Base-by-base conservation (phyloP, 2,113 vertebrate species). In the Oxygymnocypris stewartii region DNA sequence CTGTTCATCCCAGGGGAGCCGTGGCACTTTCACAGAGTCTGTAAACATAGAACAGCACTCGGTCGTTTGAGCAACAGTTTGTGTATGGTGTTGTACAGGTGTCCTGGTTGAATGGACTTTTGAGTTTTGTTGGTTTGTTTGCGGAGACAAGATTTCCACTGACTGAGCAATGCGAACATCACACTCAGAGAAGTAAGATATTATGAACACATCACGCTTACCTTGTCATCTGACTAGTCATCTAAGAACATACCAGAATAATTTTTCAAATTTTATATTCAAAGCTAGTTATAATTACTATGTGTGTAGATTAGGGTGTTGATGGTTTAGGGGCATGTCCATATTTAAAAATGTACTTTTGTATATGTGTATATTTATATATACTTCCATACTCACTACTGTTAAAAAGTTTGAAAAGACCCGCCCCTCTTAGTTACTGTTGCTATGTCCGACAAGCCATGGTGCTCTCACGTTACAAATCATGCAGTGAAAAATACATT, bases 21-120 rank as follows among this genome's bases (percentile, higher is more conserved):
- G 25, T 51, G 74, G 10, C 79, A 16, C 89, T 88, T 89, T 84
- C 85, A 87, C 83, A 74, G 77, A 87, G 5, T 84, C 82, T 85
- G 61, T 73, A 35, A 81, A 59, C 9, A 78, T 76, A 25, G 67
- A n/a, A 47, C 57, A 81, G 59, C 79, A 76, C 85, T 79, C 25
- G 7, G 16, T 67, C 59, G 4, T 71, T 49, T 71, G 25, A 83
- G 65, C 65, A 54, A 14, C 61, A 67, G 59, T 81, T 81, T 44
- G 11, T 67, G 59, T 47, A n/a, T 12, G 25, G 13, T 40, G 54
- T 40, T 81, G 79, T 81, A 65, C 59, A 20, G 40, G 59, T 82
- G n/a, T 49, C 12, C 44, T 47, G 44, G 49, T 11, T 18, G 16
- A 57, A 37, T 51, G 54, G 59, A 44, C 20, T n/a, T 65, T 28